A percentile compares a stretch with the other conserved stretches of the same genome.
phyloP scores from a whole-genome alignment of 2,113 vertebrate species.

The Eolophus roseicapilla region DNA sequence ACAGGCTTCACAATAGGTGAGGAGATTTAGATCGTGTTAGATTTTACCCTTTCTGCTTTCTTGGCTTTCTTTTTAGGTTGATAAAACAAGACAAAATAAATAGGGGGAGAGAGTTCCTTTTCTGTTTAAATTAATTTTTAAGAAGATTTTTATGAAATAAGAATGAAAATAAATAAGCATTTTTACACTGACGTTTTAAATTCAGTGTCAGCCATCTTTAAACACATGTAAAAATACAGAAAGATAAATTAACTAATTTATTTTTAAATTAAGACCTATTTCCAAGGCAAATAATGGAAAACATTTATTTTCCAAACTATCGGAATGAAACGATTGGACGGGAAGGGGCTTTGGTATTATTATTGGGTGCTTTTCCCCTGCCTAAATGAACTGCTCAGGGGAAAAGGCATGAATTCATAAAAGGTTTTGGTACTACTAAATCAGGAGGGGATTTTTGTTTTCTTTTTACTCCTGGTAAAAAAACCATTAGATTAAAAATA shows the following conservation, averaged over 20 bases:
- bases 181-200: not conserved
- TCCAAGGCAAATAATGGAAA: conserved; percentile 64
- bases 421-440: conserved; percentile 16
- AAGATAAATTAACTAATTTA: conserved; percentile 59
- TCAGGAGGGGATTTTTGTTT: not conserved
- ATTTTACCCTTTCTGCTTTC: not conserved
- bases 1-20: not conserved
- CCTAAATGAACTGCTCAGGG: conserved; percentile 28
- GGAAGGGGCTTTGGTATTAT: conserved; percentile 51
- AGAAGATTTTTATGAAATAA: not conserved
- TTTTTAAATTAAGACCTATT: conserved; percentile 47
- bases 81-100: not conserved
- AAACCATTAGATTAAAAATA: conserved; percentile 13
- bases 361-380: conserved; percentile 51
- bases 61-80: not conserved
- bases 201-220: not conserved
- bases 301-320: conserved; percentile 49
- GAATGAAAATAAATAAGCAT: not conserved
- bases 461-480: not conserved
- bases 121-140: not conserved
- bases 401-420: conserved; percentile 33
- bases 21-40: not conserved
- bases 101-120: not conserved
- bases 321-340: conserved; percentile 18
- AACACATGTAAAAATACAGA: conserved; percentile 43